Evolutionary conservation across 2,113 vertebrate species (phyloP), one percentile per base, ranked within the genome.

Genomic region (Nothocercus nigrocapillus): DNA sequence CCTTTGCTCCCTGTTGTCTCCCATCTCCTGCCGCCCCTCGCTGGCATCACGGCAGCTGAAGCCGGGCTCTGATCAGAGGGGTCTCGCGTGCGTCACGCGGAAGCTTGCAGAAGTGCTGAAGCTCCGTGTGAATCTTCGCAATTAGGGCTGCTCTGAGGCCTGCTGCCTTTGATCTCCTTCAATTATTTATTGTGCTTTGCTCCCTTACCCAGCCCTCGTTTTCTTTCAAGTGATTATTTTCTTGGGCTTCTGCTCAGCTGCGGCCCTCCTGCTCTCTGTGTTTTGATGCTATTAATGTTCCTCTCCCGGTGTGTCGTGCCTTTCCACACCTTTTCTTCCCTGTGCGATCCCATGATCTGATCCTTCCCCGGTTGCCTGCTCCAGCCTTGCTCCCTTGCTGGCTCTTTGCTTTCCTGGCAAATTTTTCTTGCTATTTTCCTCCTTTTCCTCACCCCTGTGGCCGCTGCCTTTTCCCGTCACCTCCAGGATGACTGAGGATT

Each of bases 151-250:
- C 76, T 93, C 93, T 83, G 69, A 53, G 64, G 80, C 88, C 93
- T 94, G 90, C 93, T 82, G 95, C 30, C 30, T 95, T 96, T 96
- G 93, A 94, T 97, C 95, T 92, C 85, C 92, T 93, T 94, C 90
- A 88, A 96, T 96, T 96, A 96, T 96, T 96, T 95, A 96, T 90
- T 17, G 2, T 64, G 11, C 56, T 32, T 69, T 53, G 12, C 3
- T 9, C 49, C 42, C 34, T 88, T 72, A 90, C 82, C 7, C 2
- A 85, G 90, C 58, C 89, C 93, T 91, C 6, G 0, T 3, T 62
- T 91, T 77, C 91, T 96, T 95, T 95, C 96, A 94, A 95, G 89
- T 83, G 91, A 47, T 78, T 42, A 49, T 95, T 93, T 47, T 32
- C 38, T 62, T 14, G 34, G 59, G 76, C 80, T 70, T 16, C 78